Base-by-base conservation (phyloP, 2,888 invertebrate genomes). In the Limenitis camilla region DNA sequence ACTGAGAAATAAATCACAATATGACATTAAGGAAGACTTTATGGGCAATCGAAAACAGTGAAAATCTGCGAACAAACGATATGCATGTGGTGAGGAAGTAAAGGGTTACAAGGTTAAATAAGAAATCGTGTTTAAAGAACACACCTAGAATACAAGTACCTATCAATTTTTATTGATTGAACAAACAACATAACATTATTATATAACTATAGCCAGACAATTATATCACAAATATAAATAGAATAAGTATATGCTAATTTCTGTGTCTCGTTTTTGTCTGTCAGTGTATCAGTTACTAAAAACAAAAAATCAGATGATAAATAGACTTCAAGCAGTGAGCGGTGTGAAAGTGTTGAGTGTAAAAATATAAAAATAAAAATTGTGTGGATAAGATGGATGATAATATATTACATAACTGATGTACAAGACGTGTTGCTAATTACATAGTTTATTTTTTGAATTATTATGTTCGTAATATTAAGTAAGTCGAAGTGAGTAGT, bases 301-400 rank as follows among this genome's bases (percentile, higher is more conserved):
- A 32, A 43, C 28, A 39, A 52, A 42, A 32, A 39, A 5, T 29
- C 8, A 33, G 31, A 31, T 30, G 40, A 60, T 61, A 61, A 66
- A 65, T 62, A 68, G 64, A 62, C 60, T 32, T n/a, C 40, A 57
- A 63, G 68, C 67, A 67, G 65, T 71, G 67, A 65, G 56, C 56
- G 65, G 62, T 59, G 68, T 66, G 71, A 74, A 71, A 70, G 74
- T 68, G 67, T 60, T 59, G 56, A 66, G 63, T 68, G 67, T 74
- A 66, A 68, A 63, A 64, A 61, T 60, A 55, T 61, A 56, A 64
- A 63, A 63, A 59, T 60, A 56, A 66, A 68, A 68, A 62, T 66
- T 49, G 38, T 43, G 48, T 52, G 28, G 67, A 63, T 62, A 58
- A 61, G 55, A 60, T 68, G 69, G 68, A 71, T 66, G 64, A 66